Conservation (phyloP, 1,140 invertebrate species). For the Procambarus clarkii region DNA sequence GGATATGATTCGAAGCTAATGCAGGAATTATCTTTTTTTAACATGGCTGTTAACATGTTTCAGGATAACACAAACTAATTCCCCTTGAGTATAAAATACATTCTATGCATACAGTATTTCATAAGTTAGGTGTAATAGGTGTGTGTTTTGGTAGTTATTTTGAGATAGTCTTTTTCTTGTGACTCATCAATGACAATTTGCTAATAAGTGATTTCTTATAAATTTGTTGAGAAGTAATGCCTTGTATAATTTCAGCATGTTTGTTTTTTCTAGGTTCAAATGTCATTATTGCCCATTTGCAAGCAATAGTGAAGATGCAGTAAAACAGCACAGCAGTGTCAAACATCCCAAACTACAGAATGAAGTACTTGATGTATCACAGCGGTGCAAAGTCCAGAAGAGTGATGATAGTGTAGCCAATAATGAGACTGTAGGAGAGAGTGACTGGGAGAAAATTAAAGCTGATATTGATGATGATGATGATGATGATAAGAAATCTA, state of each 20-base stretch:
- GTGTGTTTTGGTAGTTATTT: too few relatives aligned
- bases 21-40: too few relatives aligned
- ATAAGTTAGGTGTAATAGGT: too few relatives aligned
- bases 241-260: neutral
- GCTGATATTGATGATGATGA: neutral
- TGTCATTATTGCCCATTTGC: slow-evolving; percentile 67
- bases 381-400: slow-evolving; percentile 23
- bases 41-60: too few relatives aligned
- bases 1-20: too few relatives aligned
- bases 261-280: slow-evolving; percentile 47
- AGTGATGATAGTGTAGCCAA: neutral
- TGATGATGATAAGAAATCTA: neutral
- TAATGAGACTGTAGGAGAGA: neutral
- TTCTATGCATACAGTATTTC: too few relatives aligned
- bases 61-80: too few relatives aligned
- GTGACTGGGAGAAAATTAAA: neutral
- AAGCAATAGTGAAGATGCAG: slow-evolving; percentile 63
- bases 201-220: too few relatives aligned
- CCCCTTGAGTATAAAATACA: too few relatives aligned
- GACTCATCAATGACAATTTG: too few relatives aligned
- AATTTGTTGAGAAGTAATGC: too few relatives aligned
- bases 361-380: slow-evolving; percentile 51
- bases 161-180: too few relatives aligned
- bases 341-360: slow-evolving; percentile 54
- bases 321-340: slow-evolving; percentile 56